Conservation (phyloP, 2,797 vertebrate species). For the Catostomus latipinnis region DNA sequence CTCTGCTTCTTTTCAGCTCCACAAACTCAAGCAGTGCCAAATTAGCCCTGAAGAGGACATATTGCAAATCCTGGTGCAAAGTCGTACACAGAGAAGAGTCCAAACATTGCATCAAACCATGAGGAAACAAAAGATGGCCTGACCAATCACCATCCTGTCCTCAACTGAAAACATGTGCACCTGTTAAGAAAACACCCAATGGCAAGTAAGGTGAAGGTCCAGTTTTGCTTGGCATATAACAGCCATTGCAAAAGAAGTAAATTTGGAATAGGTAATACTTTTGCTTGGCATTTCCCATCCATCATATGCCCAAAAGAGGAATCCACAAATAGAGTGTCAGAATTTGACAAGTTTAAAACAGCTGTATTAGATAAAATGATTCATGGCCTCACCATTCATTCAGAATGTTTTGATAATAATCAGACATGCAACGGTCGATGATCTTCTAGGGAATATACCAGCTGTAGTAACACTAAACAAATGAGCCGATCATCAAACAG, state of each 20-base stretch:
- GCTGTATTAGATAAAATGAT: conserved; percentile 42
- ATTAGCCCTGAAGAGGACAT: conserved; percentile 30
- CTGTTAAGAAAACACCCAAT: conserved; percentile 4
- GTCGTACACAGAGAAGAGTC: conserved; percentile 41
- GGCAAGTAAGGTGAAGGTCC: conserved; percentile 28
- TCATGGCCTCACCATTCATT: conserved; percentile 33
- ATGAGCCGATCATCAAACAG: conserved; percentile 21
- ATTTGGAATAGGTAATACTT: conserved; percentile 47
- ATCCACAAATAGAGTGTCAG: conserved; percentile 23
- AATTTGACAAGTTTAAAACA: conserved; percentile 38
- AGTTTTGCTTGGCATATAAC: conserved; percentile 30
- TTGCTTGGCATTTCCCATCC: conserved; percentile 49
- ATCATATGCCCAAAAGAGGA: conserved; percentile 42
- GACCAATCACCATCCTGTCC: conserved; percentile 15
- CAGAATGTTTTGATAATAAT: conserved; percentile 53
- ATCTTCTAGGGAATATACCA: conserved; percentile 31
- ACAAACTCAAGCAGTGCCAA: conserved; percentile 39
- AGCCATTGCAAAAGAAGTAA: conserved; percentile 15
- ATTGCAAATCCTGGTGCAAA: conserved; percentile 42
- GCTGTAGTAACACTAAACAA: conserved; percentile 43
- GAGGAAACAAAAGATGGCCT: conserved; percentile 5
- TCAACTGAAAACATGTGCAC: neutral
- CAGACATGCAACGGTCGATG: conserved; percentile 34
- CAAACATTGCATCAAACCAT: too few species aligned
- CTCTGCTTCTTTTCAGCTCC: conserved; percentile 25